Conservation (phyloP, 2,888 invertebrate species). For the Disparrhopalites patrizii region DNA sequence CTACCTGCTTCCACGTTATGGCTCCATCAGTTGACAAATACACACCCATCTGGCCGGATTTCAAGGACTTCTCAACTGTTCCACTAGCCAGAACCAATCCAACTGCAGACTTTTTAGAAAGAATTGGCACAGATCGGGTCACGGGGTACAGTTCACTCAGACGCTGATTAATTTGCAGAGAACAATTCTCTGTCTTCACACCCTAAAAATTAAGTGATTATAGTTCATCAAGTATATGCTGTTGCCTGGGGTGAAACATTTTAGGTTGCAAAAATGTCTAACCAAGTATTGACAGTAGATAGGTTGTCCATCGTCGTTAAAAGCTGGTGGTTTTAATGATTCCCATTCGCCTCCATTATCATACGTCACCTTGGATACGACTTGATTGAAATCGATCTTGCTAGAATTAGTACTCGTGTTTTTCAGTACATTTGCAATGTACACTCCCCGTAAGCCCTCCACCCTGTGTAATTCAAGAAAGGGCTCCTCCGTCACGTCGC, state of each 20-base stretch:
- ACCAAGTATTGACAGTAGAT: slow-evolving; percentile 57
- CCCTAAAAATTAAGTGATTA: not conserved
- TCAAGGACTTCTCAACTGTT: slow-evolving; percentile 69
- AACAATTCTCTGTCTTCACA: slow-evolving; percentile 63
- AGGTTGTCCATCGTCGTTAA: slow-evolving; percentile 65
- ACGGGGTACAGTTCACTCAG: slow-evolving; percentile 78
- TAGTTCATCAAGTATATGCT: no score
- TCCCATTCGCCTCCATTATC: slow-evolving; percentile 85
- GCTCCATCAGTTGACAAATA: slow-evolving; percentile 79
- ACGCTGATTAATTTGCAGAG: slow-evolving; percentile 80
- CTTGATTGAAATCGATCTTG: slow-evolving; percentile 56
- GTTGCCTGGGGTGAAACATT: not conserved
- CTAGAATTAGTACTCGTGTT: slow-evolving; percentile 49
- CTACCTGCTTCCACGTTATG: slow-evolving; percentile 72
- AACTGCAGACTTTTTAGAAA: slow-evolving; percentile 81
- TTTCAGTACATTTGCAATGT: slow-evolving; percentile 76
- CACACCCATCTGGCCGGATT: slow-evolving; percentile 75
- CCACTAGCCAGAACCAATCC: slow-evolving; percentile 79
- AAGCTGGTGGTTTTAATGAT: slow-evolving; percentile 65
- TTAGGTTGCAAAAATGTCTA: no score
- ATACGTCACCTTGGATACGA: slow-evolving; percentile 75
- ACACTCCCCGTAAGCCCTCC: slow-evolving; percentile 79
- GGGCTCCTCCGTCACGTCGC: slow-evolving; percentile 71
- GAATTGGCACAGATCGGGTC: slow-evolving; percentile 72
- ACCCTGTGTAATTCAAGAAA: slow-evolving; percentile 86